Conservation (phyloP, 2,888 invertebrate genomes). For the Cloeon dipterum region DNA sequence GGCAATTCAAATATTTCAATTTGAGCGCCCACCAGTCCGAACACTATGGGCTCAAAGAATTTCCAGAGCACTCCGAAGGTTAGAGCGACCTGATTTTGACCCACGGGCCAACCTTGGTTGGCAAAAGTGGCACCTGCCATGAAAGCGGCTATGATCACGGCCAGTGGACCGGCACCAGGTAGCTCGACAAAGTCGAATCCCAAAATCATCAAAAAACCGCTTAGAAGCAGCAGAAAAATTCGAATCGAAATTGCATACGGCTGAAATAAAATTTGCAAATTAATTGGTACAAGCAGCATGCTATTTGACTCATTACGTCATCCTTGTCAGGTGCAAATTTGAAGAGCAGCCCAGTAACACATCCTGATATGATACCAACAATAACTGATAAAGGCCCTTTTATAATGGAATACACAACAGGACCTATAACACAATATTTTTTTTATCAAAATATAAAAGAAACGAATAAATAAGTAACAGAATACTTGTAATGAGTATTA, state of each 20-base stretch:
- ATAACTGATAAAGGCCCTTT: conserved; percentile 13
- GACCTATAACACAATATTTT: too few species aligned
- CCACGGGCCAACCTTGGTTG: conserved; percentile 6
- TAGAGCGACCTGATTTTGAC: conserved; percentile 14
- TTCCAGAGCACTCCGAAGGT: conserved; percentile 21
- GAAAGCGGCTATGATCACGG: conserved; percentile 12
- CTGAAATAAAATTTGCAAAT: too few species aligned
- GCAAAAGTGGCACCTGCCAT: conserved; percentile 13
- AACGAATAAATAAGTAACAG: too few species aligned
- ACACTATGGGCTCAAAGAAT: conserved; percentile 25
- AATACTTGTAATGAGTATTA: conserved; percentile 15
- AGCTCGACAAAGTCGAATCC: conserved; percentile 18
- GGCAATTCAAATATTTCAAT: conserved; percentile 16
- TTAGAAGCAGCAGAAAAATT: conserved; percentile 16
- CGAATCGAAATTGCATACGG: conserved; percentile 9
- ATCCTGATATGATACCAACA: conserved; percentile 17
- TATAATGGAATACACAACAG: conserved; percentile 9
- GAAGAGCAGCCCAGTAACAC: conserved; percentile 15
- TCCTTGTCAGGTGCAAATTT: conserved; percentile 18
- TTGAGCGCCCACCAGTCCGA: conserved; percentile 27
- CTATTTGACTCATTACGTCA: conserved; percentile 8
- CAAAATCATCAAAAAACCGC: conserved; percentile 20
- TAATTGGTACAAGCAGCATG: too few species aligned
- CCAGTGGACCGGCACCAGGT: conserved; percentile 28
- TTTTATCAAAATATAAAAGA: too few species aligned